Conservation (phyloP, 2,888 invertebrate genomes). For the Pammene fasciana region DNA sequence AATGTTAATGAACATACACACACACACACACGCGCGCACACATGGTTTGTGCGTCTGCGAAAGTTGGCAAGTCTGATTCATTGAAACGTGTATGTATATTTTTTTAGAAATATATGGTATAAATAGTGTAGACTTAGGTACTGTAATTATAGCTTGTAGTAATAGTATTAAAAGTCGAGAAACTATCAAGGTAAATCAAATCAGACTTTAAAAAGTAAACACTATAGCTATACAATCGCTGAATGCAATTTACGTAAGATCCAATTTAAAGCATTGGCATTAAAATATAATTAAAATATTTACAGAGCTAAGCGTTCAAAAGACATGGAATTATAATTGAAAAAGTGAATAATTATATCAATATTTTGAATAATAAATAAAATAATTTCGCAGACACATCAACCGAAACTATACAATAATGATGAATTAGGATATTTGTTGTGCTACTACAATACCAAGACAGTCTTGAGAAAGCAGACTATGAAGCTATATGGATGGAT, state of each 20-base stretch:
- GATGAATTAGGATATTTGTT: conserved; percentile 33
- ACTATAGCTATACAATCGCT: not conserved
- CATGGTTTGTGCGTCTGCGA: conserved; percentile 69
- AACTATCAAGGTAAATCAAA: no score
- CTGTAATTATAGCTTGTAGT: not conserved
- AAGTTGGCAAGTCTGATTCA: conserved; percentile 46
- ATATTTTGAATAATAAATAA: not conserved
- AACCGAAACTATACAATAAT: conserved; percentile 42
- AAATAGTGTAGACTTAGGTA: no score
- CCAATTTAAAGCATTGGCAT: no score
- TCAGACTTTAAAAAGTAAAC: no score
- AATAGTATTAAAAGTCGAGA: not conserved
- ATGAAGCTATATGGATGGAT: conserved; percentile 10
- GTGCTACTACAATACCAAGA: conserved; percentile 31
- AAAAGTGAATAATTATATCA: conserved; percentile 1
- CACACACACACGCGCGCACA: conserved; percentile 77
- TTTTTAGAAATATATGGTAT: not conserved
- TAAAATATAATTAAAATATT: not conserved
- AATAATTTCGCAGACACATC: conserved; percentile 30
- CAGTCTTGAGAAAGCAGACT: conserved; percentile 12
- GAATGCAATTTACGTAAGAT: not conserved
- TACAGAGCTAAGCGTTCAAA: not conserved
- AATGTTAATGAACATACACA: conserved; percentile 75
- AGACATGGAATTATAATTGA: not conserved
- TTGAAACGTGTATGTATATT: conserved; percentile 1